phyloP scores from a whole-genome alignment of 2,113 vertebrate species.

The Procavia capensis region DNA sequence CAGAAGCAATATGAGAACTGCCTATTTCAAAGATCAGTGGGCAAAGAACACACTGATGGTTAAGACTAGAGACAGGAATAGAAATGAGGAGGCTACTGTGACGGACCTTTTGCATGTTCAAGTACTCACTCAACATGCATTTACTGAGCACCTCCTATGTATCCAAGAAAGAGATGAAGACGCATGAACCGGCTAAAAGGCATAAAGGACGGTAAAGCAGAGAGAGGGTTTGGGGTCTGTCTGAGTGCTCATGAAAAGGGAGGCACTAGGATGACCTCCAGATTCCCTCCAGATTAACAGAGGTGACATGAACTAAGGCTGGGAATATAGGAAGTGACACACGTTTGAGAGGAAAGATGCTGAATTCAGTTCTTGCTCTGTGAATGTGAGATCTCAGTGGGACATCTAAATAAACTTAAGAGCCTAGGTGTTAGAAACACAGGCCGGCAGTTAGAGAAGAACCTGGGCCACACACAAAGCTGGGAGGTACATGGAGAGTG shows the following conservation, averaged over 20 bases:
- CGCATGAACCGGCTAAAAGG: neutral
- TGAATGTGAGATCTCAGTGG: neutral
- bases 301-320: conserved; percentile 39
- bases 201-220: neutral
- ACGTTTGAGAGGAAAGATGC: conserved; percentile 5
- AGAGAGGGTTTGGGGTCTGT: neutral
- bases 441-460: neutral
- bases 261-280: neutral
- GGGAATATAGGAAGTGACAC: neutral
- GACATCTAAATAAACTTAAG: neutral
- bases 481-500: neutral
- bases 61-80: neutral
- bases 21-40: conserved; percentile 43
- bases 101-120: neutral
- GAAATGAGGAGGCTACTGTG: neutral
- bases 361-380: neutral
- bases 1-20: neutral
- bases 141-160: neutral
- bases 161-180: neutral
- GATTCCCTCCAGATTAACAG: neutral
- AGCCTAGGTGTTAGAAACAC: conserved; percentile 32
- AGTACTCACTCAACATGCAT: neutral
- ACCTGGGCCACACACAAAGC: neutral
- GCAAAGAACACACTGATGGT: neutral
- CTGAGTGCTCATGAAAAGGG: neutral